phyloP scores from a whole-genome alignment of 2,888 invertebrate genomes.

The Linnaemya vulpina region DNA sequence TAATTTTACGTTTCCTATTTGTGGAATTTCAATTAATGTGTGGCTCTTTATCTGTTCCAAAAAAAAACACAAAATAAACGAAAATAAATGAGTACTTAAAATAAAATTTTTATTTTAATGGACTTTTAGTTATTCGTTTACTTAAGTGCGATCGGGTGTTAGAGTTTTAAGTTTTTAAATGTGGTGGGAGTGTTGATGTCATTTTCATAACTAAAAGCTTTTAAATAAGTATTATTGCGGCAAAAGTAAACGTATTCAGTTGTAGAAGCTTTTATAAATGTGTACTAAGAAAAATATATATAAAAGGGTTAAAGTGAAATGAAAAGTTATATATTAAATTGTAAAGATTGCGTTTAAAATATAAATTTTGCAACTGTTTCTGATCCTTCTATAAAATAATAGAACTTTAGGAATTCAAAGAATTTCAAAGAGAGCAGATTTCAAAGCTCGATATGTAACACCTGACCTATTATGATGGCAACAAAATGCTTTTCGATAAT shows the following conservation, averaged over 20 bases:
- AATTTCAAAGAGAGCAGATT: too few relatives aligned
- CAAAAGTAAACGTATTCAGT: not conserved
- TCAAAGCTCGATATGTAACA: too few relatives aligned
- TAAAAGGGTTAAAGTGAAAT: not conserved
- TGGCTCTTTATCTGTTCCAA: not conserved
- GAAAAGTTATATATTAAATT: not conserved
- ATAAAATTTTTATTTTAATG: conserved; percentile 15
- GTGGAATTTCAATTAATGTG: not conserved
- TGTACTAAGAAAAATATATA: not conserved
- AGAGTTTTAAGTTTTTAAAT: not conserved
- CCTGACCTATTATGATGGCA: too few relatives aligned
- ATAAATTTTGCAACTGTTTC: too few relatives aligned
- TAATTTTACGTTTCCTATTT: not conserved
- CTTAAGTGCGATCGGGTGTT: not conserved
- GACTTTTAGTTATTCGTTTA: not conserved
- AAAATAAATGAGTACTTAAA: not conserved
- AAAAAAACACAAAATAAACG: not conserved
- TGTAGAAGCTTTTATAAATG: not conserved
- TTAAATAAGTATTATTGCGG: not conserved
- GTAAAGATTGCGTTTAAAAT: too few relatives aligned
- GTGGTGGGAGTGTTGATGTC: not conserved
- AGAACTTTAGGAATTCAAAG: too few relatives aligned
- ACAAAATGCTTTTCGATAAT: too few relatives aligned
- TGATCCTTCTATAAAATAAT: too few relatives aligned
- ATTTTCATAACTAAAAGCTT: not conserved